Evolutionary conservation across 2,113 vertebrate genomes (phyloP).

Genomic region (Burhinus bistriatus): DNA sequence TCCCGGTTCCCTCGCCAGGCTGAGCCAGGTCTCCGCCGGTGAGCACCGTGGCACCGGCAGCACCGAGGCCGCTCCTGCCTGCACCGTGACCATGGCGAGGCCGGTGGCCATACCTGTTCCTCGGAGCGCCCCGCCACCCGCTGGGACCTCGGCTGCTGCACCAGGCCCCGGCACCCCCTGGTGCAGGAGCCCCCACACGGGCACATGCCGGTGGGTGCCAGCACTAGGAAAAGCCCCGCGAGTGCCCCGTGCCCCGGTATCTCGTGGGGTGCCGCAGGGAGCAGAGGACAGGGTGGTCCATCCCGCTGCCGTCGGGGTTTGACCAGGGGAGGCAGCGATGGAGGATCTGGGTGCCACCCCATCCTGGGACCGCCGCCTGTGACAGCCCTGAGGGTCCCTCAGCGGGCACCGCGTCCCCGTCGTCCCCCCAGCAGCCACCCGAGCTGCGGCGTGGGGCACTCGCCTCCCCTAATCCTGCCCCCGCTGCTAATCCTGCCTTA

Average conservation of each 20-base stretch:
- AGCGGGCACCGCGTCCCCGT: background rate
- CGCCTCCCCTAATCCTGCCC: constrained; percentile 27
- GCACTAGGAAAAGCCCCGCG: background rate
- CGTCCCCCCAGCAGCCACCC: background rate
- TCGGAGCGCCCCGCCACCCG: background rate
- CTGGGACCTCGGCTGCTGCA: background rate
- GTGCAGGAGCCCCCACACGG: background rate
- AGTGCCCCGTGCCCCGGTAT: background rate
- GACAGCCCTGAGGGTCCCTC: background rate
- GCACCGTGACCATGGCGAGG: rapidly evolving
- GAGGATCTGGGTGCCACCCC: background rate
- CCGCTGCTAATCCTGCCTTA: constrained; percentile 45
- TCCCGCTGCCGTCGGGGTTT: rapidly evolving
- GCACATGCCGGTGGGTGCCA: background rate
- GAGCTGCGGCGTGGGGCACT: background rate
- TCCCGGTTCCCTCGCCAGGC: background rate
- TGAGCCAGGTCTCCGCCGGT: rapidly evolving
- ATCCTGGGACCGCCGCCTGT: rapidly evolving
- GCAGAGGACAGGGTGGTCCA: background rate
- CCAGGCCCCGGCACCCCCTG: rapidly evolving
- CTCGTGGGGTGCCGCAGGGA: background rate
- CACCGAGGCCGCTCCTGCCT: background rate
- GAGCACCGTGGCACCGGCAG: background rate
- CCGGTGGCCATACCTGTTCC: rapidly evolving
- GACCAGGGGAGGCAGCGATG: background rate